Conservation (phyloP, 1,140 invertebrate species). For the Drosophila gunungcola region DNA sequence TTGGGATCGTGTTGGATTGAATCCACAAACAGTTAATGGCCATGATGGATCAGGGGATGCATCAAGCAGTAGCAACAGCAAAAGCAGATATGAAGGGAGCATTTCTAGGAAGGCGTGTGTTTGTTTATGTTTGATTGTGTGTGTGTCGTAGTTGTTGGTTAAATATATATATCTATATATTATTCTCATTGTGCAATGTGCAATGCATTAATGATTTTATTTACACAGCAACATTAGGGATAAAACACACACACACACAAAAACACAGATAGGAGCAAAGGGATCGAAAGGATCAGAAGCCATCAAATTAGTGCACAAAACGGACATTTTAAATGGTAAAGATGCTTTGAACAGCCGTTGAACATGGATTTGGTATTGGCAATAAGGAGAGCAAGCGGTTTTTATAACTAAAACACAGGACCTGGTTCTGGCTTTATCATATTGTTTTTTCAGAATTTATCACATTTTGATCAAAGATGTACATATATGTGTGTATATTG, state of each 20-base stretch:
- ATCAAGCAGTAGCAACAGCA: slow-evolving; percentile 8
- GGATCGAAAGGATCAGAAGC: slow-evolving; percentile 11
- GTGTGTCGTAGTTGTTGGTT: slow-evolving; percentile 9
- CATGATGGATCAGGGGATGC: slow-evolving; percentile 22
- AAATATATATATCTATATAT: not conserved
- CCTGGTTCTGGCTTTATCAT: slow-evolving; percentile 4
- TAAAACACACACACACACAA: slow-evolving; percentile 26
- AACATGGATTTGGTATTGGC: not conserved
- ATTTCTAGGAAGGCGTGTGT: not conserved
- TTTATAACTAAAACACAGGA: slow-evolving; percentile 1
- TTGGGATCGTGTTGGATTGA: not conserved
- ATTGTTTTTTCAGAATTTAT: not conserved
- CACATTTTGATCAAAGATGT: not conserved
- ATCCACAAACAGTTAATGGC: slow-evolving; percentile 5
- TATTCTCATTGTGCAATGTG: slow-evolving; percentile 19
- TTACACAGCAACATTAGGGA: slow-evolving; percentile 18
- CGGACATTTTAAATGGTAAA: slow-evolving; percentile 5
- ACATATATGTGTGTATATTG: not conserved
- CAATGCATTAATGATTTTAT: slow-evolving; percentile 20
- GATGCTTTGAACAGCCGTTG: slow-evolving; percentile 7
- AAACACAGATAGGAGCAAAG: slow-evolving; percentile 3
- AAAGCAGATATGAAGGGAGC: slow-evolving; percentile 4
- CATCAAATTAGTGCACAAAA: slow-evolving; percentile 27
- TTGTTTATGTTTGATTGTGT: not conserved
- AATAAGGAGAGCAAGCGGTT: slow-evolving; percentile 8